phyloP scores from a whole-genome alignment of 2,113 vertebrate genomes.

The Aphelocoma coerulescens region DNA sequence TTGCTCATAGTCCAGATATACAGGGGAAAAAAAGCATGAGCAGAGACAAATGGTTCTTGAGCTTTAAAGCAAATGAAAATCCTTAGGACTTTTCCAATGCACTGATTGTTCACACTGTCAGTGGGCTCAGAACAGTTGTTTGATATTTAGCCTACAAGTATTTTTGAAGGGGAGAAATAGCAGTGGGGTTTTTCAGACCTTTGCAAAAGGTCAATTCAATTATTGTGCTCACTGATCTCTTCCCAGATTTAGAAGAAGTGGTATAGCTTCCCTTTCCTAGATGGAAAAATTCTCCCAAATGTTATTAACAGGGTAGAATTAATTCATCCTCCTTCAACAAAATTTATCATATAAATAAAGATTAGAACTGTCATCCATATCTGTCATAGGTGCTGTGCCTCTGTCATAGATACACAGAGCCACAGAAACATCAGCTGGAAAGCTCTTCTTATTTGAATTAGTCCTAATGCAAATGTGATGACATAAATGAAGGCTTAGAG shows the following conservation, averaged over 20 bases:
- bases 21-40: not conserved
- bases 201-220: constrained; percentile 46
- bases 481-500: not conserved
- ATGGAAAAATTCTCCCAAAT: not conserved
- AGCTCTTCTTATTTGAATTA: not conserved
- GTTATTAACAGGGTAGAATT: not conserved
- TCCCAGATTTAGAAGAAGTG: not conserved
- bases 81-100: not conserved
- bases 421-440: not conserved
- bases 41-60: not conserved
- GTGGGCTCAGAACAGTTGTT: not conserved
- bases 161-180: constrained; percentile 21
- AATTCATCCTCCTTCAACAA: not conserved
- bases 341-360: not conserved
- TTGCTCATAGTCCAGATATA: not conserved
- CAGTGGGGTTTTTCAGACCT: not conserved
- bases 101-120: not conserved
- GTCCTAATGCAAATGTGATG: not conserved
- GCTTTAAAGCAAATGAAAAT: not conserved
- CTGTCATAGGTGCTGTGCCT: not conserved
- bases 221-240: constrained; percentile 20
- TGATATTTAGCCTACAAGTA: not conserved
- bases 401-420: not conserved
- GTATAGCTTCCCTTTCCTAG: not conserved
- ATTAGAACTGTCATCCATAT: not conserved